phyloP scores from a whole-genome alignment of 2,888 invertebrate genomes.

The Petrophora chlorosata region DNA sequence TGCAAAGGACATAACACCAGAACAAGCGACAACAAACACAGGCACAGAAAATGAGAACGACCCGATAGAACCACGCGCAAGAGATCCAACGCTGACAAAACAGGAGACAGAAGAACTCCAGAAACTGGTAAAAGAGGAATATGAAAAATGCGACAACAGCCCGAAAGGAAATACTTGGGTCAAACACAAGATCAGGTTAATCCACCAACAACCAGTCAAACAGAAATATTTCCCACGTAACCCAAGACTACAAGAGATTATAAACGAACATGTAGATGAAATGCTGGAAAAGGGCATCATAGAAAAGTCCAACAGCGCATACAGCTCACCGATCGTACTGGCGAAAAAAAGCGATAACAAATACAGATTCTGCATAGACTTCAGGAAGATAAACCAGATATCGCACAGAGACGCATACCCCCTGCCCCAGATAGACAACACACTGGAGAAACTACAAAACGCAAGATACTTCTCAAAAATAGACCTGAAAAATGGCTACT shows the following conservation, averaged over 20 bases:
- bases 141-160: not conserved
- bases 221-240: slow-evolving; percentile 4
- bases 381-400: not conserved
- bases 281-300: slow-evolving; percentile 25
- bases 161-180: slow-evolving; percentile 10
- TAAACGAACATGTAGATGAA: slow-evolving; percentile 24
- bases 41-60: no score
- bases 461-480: not conserved
- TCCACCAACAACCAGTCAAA: slow-evolving; percentile 6
- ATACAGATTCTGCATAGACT: not conserved
- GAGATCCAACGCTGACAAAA: no score
- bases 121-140: no score
- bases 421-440: not conserved
- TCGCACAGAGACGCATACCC: not conserved
- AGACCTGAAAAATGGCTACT: not conserved
- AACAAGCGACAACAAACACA: no score
- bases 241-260: no score
- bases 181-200: slow-evolving; percentile 16
- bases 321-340: not conserved
- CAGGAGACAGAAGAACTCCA: no score
- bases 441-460: not conserved
- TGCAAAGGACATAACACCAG: no score
- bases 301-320: not conserved
- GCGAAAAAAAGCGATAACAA: not conserved
- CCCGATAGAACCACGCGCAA: no score